Base-by-base conservation (phyloP, 2,888 invertebrate genomes). In the Dichetophora obliterata region DNA sequence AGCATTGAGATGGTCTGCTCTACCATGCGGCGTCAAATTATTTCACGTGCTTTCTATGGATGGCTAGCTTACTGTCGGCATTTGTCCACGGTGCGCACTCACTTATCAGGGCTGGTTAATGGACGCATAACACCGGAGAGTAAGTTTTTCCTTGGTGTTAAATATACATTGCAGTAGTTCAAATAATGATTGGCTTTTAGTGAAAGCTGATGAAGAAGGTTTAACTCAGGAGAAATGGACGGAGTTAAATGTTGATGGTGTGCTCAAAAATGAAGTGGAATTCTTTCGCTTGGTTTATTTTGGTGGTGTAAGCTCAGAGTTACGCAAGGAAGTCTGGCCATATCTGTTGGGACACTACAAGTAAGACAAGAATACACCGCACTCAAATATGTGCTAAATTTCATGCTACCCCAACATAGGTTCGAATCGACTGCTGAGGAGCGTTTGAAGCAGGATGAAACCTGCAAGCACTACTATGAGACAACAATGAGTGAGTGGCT, bases 41-140 rank as follows among this genome's bases (percentile, higher is more conserved):
- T 98, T 81, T 97, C 97, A 0, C 91, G 98, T 77, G 98, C 98
- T 16, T 98, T 98, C 90, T 98, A 98, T 88, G 98, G 98, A 69
- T 98, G 98, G 98, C 90, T 98, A 78, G 97, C 97, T 0, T 97
- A 98, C 87, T 97, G 97, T 85, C 91, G 98, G 22, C 98, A 98
- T 85, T 90, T 98, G 84, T 95, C 95, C 50, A 98, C 98, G 0
- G 97, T 98, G 0, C 90, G 98, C 61, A 97, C 96, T 0, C 98
- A 98, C 90, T 91, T 98, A 19, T 95, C 96, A 43, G 97, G 96
- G 0, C 90, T 98, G 22, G 96, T 98, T 0, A 93, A 96, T 87
- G 91, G 93, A 0, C 92, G 91, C 79, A 95, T 95, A 75, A 90
- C 95, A 14, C 91, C 92, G 68, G 92, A 91, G 86, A 91, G 92